Evolutionary conservation across 2,113 vertebrate genomes (phyloP).

Genomic region (Chamaetylas fuelleborni): DNA sequence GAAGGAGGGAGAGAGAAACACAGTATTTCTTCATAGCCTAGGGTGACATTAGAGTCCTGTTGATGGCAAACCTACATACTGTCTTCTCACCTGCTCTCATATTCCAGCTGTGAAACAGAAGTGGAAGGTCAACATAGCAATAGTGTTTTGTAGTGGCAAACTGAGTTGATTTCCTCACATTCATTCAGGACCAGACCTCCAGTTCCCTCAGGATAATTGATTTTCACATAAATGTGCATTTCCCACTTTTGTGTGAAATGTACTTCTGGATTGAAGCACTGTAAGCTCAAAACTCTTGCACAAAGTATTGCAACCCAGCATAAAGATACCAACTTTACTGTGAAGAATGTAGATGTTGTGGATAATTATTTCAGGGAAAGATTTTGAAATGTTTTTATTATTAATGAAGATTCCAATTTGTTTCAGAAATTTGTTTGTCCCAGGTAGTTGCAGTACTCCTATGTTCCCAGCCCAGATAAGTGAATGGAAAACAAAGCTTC

Average conservation of each 20-base stretch:
- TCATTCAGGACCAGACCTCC: slow-evolving; percentile 40
- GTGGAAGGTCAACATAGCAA: slow-evolving; percentile 12
- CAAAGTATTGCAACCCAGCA: not conserved
- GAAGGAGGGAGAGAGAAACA: not conserved
- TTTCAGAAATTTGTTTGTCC: not conserved
- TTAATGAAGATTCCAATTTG: not conserved
- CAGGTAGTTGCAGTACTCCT: not conserved
- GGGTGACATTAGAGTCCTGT: not conserved
- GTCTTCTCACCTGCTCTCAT: slow-evolving; percentile 31
- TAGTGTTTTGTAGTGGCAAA: not conserved
- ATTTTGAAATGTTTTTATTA: not conserved
- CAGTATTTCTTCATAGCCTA: not conserved
- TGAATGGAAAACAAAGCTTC: not conserved
- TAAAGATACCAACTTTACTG: not conserved
- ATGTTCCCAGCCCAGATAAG: not conserved
- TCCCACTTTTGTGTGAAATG: slow-evolving; percentile 1
- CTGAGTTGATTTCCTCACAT: slow-evolving; percentile 42
- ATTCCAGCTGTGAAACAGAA: slow-evolving; percentile 39
- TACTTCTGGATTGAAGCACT: not conserved
- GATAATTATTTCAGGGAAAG: slow-evolving; percentile 20
- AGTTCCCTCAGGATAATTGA: slow-evolving; percentile 64
- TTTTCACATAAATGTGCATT: slow-evolving; percentile 57
- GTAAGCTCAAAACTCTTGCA: slow-evolving; percentile 12
- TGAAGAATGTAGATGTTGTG: not conserved
- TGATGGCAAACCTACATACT: not conserved